phyloP scores from a whole-genome alignment of 2,888 invertebrate species.

The Thereva nobilitata region DNA sequence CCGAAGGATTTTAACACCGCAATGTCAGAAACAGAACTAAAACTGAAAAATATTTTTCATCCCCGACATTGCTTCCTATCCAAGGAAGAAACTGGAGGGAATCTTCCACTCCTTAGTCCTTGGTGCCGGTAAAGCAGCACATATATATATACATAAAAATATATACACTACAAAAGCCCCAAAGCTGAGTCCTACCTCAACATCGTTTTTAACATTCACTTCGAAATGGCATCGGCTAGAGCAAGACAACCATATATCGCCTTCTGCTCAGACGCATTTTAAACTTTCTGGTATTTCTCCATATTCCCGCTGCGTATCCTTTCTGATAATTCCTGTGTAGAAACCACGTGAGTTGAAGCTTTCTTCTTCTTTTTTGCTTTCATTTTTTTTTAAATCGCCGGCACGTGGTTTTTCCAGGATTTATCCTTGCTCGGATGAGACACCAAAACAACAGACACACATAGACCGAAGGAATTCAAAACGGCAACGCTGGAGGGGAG shows the following conservation, averaged over 20 bases:
- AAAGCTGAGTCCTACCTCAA: slow-evolving; percentile 31
- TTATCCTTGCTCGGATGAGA: slow-evolving; percentile 33
- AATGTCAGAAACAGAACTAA: slow-evolving; percentile 32
- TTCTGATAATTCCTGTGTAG: slow-evolving; percentile 24
- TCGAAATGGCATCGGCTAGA: slow-evolving; percentile 7
- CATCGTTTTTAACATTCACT: slow-evolving; percentile 19
- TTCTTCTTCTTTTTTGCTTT: not conserved
- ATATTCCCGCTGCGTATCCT: slow-evolving; percentile 16
- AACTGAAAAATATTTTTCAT: slow-evolving; percentile 23
- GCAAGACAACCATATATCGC: slow-evolving; percentile 17
- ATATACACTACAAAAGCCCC: not conserved
- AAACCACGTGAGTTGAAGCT: slow-evolving; percentile 29
- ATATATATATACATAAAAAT: not conserved
- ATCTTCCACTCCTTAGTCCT: slow-evolving; percentile 7
- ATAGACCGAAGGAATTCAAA: slow-evolving; percentile 15
- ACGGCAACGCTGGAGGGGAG: not conserved
- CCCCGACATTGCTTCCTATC: slow-evolving; percentile 16
- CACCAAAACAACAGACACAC: slow-evolving; percentile 29
- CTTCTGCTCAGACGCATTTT: slow-evolving; percentile 37
- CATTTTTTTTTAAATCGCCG: slow-evolving; percentile 28
- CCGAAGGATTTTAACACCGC: slow-evolving; percentile 21
- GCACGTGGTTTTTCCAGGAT: slow-evolving; percentile 31
- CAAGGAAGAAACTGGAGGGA: slow-evolving; percentile 23
- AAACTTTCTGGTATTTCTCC: slow-evolving; percentile 1
- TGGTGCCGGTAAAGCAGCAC: not conserved